A percentile compares a stretch with the other conserved stretches of the same genome.
These are phyloP conservation scores for Anagyrus pseudococci DNA, from an alignment of 2,888 invertebrate species.

Conservation along the genomic window DNA sequence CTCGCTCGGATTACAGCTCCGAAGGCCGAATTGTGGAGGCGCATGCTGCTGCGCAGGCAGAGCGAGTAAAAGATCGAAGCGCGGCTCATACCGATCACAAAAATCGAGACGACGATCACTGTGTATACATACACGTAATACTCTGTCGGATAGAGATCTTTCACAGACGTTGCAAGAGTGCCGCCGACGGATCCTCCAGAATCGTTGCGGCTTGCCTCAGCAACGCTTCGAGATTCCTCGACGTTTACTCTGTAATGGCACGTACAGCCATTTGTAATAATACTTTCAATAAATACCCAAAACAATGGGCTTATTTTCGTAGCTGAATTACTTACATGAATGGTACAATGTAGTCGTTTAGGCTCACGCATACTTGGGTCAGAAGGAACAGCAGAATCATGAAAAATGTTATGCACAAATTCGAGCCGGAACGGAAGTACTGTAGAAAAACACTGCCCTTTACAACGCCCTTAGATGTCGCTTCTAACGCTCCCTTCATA, in stretches of 20 bases:
- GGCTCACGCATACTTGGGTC: constrained; percentile 70
- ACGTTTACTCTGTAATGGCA: no score
- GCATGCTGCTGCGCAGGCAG: constrained; percentile 64
- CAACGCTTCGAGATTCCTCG: no score
- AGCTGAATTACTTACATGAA: constrained; percentile 50
- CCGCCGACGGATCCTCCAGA: no score
- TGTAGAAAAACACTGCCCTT: constrained; percentile 59
- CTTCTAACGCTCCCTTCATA: constrained; percentile 56
- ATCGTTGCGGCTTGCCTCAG: no score
- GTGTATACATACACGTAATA: constrained; percentile 73
- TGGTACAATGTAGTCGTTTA: constrained; percentile 72
- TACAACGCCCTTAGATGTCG: constrained; percentile 60
- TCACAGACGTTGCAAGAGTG: no score
- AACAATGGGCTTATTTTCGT: no score
- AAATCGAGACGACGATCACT: constrained; percentile 62
- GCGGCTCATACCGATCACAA: constrained; percentile 59
- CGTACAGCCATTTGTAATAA: no score
- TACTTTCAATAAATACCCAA: no score
- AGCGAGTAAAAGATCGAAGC: constrained; percentile 62
- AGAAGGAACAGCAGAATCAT: constrained; percentile 64
- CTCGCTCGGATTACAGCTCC: constrained; percentile 64
- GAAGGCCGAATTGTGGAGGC: constrained; percentile 67
- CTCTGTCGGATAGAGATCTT: no score
- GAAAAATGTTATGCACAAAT: constrained; percentile 59
- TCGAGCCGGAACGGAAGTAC: constrained; percentile 67